Percentiles rank a stretch among this genome's conserved stretches.
Conservation (phyloP, 2,113 vertebrate species). For the Marmota monax region DNA sequence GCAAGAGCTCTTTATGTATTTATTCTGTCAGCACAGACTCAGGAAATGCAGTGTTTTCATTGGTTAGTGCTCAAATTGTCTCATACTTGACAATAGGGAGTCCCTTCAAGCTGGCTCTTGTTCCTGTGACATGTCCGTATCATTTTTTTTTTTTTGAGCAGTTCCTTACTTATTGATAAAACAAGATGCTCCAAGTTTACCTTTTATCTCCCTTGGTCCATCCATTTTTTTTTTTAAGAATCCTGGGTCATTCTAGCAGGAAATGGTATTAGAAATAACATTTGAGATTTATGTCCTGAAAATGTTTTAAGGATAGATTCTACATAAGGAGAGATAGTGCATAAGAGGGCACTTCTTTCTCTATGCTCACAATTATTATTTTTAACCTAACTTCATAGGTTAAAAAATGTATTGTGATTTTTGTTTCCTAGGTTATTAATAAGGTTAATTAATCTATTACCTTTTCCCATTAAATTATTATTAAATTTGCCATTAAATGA, state of each 20-base stretch:
- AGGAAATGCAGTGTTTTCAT: background rate
- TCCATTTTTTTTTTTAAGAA: background rate
- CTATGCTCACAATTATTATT: background rate
- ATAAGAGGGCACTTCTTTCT: background rate
- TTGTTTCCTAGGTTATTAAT: conserved; percentile 7
- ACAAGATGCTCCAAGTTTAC: background rate
- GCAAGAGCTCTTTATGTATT: background rate
- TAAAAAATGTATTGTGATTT: background rate
- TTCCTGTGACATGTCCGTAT: background rate
- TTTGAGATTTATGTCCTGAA: background rate
- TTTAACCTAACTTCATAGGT: background rate
- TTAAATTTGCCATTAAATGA: background rate
- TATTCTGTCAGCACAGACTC: background rate
- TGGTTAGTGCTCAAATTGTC: background rate
- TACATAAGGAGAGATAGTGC: background rate
- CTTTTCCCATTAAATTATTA: conserved; percentile 20
- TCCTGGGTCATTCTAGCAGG: background rate
- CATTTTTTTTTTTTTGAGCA: background rate
- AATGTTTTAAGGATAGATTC: background rate
- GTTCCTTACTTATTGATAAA: background rate
- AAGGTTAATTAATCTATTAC: background rate
- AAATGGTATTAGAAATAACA: background rate
- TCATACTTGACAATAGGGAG: background rate
- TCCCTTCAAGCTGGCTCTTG: background rate
- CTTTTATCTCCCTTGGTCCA: background rate